A percentile compares a stretch with the other conserved stretches of the same genome.
Conservation (phyloP, 1,140 invertebrate species). For the Apis dorsata region DNA sequence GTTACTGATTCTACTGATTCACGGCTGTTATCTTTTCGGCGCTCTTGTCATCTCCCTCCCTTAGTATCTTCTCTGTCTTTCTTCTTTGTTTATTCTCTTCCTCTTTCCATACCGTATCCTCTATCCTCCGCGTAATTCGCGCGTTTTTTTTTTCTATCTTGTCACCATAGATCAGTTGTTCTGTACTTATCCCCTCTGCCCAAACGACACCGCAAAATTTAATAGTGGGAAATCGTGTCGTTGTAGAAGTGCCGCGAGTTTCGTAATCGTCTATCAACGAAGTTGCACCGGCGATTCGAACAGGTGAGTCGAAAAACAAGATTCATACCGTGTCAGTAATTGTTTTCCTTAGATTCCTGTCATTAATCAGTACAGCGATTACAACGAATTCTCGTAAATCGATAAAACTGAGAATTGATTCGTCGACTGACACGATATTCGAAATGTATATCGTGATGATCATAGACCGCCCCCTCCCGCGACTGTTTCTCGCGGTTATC, state of each 20-base stretch:
- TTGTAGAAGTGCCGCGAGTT: conserved; percentile 9
- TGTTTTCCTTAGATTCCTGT: not conserved
- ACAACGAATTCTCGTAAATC: not conserved
- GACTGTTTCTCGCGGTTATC: conserved; percentile 60
- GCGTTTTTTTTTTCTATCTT: conserved; percentile 24
- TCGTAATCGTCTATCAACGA: conserved; percentile 14
- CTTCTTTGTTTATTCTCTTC: not conserved
- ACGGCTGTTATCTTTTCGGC: conserved; percentile 18
- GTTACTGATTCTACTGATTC: not conserved
- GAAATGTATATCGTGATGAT: conserved; percentile 48
- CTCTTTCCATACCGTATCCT: not conserved
- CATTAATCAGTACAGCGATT: not conserved
- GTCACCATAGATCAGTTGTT: not conserved
- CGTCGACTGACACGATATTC: conserved; percentile 37
- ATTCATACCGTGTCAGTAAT: not conserved
- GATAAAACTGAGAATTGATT: not conserved
- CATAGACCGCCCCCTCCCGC: conserved; percentile 48
- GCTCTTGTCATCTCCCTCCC: conserved; percentile 8
- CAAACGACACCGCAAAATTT: not conserved
- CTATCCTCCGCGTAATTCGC: conserved; percentile 1
- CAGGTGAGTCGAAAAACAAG: conserved; percentile 21
- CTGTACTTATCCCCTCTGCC: not conserved
- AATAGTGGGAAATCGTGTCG: not conserved
- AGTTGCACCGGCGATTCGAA: conserved; percentile 11
- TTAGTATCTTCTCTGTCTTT: not conserved